Conservation (phyloP, 2,797 vertebrate genomes). For the Fistularia tabacaria region DNA sequence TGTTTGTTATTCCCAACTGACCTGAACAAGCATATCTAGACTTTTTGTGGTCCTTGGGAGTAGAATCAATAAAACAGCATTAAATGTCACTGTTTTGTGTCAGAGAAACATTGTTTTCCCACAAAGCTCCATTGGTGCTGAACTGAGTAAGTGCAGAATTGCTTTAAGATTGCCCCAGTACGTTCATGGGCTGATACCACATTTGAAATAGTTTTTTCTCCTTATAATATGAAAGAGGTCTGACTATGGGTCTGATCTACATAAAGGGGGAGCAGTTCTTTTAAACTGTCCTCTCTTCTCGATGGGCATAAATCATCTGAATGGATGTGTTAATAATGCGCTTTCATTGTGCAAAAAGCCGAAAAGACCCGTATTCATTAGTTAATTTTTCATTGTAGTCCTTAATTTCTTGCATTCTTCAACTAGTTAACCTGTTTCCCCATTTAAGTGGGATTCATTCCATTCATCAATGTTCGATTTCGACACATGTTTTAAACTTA, state of each 20-base stretch:
- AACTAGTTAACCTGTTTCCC: constrained; percentile 14
- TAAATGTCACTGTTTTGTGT: constrained; percentile 44
- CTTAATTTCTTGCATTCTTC: background rate
- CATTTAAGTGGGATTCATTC: constrained; percentile 7
- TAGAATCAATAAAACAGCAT: constrained; percentile 55
- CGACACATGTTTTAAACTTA: background rate
- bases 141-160: constrained; percentile 36
- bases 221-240: constrained; percentile 29
- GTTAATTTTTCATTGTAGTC: background rate
- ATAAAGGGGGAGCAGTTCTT: constrained; percentile 24
- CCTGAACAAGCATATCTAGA: too few relatives aligned
- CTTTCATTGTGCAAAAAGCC: constrained; percentile 23
- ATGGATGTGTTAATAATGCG: constrained; percentile 38
- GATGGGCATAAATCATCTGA: constrained; percentile 27
- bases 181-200: constrained; percentile 34
- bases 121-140: constrained; percentile 3
- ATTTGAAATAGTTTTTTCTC: constrained; percentile 46
- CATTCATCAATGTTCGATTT: constrained; percentile 6
- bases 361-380: constrained; percentile 32
- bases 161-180: constrained; percentile 33
- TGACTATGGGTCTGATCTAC: constrained; percentile 31
- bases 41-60: constrained; percentile 3
- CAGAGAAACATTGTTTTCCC: constrained; percentile 52
- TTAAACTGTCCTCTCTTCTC: constrained; percentile 28
- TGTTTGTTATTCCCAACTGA: constrained; percentile 10